A percentile compares a stretch with the other conserved stretches of the same genome.
phyloP scores from a whole-genome alignment of 2,797 vertebrate genomes.

The Astyanax mexicanus region DNA sequence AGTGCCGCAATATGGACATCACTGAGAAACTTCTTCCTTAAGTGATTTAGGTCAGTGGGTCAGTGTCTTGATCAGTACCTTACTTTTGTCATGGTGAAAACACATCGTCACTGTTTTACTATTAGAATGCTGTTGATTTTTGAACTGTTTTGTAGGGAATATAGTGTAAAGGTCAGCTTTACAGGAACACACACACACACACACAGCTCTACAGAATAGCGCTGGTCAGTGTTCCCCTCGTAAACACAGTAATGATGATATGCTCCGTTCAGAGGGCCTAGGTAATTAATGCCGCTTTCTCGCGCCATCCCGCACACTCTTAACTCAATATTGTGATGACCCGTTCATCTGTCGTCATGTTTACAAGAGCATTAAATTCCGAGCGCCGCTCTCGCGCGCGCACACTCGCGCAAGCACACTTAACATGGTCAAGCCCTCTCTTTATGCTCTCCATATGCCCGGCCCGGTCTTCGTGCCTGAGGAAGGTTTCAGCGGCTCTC shows the following conservation, averaged over 20 bases:
- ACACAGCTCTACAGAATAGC: background rate
- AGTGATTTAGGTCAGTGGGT: too few species aligned
- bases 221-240: background rate
- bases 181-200: background rate
- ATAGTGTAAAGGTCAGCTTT: background rate
- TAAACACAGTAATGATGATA: background rate
- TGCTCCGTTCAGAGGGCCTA: constrained; percentile 1
- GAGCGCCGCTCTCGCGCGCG: constrained; percentile 14
- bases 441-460: constrained; percentile 34
- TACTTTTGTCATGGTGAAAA: too few species aligned
- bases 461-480: constrained; percentile 17
- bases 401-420: constrained; percentile 10
- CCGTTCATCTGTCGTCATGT: constrained; percentile 52
- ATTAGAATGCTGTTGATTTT: too few species aligned
- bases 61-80: too few species aligned
- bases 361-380: constrained; percentile 46
- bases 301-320: constrained; percentile 8
- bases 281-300: constrained; percentile 24
- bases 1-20: too few species aligned
- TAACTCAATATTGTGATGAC: constrained; percentile 35
- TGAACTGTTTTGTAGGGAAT: too few species aligned
- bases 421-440: constrained; percentile 33
- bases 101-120: too few species aligned
- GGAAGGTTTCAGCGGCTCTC: constrained; percentile 39
- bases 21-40: too few species aligned